A percentile compares a stretch with the other conserved stretches of the same genome.
phyloP scores from a whole-genome alignment of 2,888 invertebrate genomes.

The Ennomos quercinarius region DNA sequence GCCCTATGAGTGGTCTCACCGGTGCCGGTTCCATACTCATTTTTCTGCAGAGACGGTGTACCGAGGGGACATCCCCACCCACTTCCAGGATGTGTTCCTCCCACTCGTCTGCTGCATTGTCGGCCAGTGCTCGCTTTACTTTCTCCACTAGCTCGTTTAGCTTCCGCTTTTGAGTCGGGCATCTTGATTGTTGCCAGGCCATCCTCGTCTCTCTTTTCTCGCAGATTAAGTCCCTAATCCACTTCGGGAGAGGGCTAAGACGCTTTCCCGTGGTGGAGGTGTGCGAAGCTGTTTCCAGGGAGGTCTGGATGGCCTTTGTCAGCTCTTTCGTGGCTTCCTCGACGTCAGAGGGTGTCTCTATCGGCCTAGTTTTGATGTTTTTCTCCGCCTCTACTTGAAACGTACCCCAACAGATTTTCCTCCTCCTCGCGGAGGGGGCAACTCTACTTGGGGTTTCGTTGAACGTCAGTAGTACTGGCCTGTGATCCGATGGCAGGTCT shows the following conservation, averaged over 20 bases:
- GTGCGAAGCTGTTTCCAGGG: slow-evolving; percentile 3
- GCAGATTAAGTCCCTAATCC: slow-evolving; percentile 7
- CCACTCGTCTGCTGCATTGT: slow-evolving; percentile 10
- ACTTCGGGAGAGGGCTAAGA: not conserved
- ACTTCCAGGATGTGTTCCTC: slow-evolving; percentile 1
- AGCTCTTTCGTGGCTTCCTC: not conserved
- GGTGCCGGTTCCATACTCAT: not conserved
- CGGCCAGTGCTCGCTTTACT: not conserved
- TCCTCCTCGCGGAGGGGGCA: not conserved
- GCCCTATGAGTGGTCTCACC: not conserved
- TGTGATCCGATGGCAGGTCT: slow-evolving; percentile 1
- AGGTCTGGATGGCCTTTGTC: not conserved
- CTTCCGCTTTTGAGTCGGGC: slow-evolving; percentile 3
- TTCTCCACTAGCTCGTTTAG: slow-evolving; percentile 4
- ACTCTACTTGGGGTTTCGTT: not conserved
- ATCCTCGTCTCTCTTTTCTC: slow-evolving; percentile 9
- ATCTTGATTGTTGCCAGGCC: slow-evolving; percentile 11
- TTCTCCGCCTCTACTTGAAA: not conserved
- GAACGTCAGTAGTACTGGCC: not conserved
- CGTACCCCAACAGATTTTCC: slow-evolving; percentile 3
- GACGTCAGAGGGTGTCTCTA: not conserved
- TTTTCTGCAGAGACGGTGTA: slow-evolving; percentile 4
- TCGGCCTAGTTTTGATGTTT: not conserved
- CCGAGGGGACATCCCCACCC: slow-evolving; percentile 5
- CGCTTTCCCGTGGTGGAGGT: not conserved